Evolutionary conservation across 2,888 invertebrate species (phyloP), one percentile per base, ranked within the genome.

Genomic region (Nomada fabriciana): DNA sequence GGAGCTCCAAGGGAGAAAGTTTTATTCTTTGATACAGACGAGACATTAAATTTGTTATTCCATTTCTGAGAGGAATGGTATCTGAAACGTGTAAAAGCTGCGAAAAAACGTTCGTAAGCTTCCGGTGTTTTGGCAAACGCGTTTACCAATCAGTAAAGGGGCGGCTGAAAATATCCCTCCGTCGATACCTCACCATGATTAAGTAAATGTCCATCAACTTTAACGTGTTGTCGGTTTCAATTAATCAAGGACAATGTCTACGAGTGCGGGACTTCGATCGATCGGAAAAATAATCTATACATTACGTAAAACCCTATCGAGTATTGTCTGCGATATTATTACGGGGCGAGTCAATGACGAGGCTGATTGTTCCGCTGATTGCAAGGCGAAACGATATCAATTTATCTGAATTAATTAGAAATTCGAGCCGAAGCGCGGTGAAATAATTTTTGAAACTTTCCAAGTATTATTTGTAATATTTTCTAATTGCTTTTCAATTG

Each of bases 151-250:
- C 13, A 47, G 47, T 47, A 15, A 10, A 47, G 36, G 36, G 36
- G 36, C 47, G 23, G 18, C 2, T 50, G 10, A 43, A 20, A 9
- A 18, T 3, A 53, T 75, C 25, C 10, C 36, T 15, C n/a, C 23
- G 55, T 36, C 69, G 29, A 47, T 53, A 2, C 20, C 76, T 70
- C 52, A 50, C 50, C 61, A 57, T 23, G 61, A 67, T 74, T 76
- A 61, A 70, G 69, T 63, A 74, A 86, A 80, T 67, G 61, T 74
- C 57, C 64, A 55, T 80, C 68, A 64, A 73, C 43, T 61, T 72
- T 52, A 57, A 60, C 70, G 57, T 20, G 61, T 36, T 52, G 61
- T 65, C 57, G 67, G 20, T 53, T 71, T 57, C 70, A 63, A 75
- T 80, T 82, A 82, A 75, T 75, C 76, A 67, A 64, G 65, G 55